phyloP scores from a whole-genome alignment of 1,140 invertebrate species.

The Drosophila teissieri region DNA sequence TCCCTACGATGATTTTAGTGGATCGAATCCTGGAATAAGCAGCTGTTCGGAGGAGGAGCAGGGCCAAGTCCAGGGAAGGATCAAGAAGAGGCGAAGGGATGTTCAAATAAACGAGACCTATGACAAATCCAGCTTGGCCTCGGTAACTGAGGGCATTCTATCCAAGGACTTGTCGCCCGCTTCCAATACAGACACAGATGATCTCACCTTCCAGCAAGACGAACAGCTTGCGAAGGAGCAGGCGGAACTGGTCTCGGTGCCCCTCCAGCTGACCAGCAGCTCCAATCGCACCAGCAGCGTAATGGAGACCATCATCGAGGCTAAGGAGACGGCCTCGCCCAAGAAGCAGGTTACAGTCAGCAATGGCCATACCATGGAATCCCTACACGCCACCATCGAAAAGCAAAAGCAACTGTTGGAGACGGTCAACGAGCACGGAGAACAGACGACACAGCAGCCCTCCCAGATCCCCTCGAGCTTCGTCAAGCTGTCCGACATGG shows the following conservation, averaged over 20 bases:
- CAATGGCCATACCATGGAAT: slow-evolving; percentile 80
- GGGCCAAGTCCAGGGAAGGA: slow-evolving; percentile 18
- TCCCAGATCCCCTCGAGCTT: slow-evolving; percentile 72
- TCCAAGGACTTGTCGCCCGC: slow-evolving; percentile 81
- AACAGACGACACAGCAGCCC: slow-evolving; percentile 34
- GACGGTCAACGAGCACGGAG: slow-evolving; percentile 76
- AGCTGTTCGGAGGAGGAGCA: slow-evolving; percentile 76
- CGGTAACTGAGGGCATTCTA: slow-evolving; percentile 76
- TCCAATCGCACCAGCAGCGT: slow-evolving; percentile 70
- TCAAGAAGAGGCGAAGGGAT: slow-evolving; percentile 74
- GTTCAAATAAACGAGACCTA: slow-evolving; percentile 82
- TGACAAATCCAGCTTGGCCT: slow-evolving; percentile 82
- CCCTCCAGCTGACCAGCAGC: slow-evolving; percentile 51
- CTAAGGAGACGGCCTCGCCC: slow-evolving; percentile 81
- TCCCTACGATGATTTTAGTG: slow-evolving; percentile 79
- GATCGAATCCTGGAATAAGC: slow-evolving; percentile 77
- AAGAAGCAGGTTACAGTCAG: slow-evolving; percentile 62
- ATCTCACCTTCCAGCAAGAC: slow-evolving; percentile 84
- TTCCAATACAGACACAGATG: slow-evolving; percentile 82
- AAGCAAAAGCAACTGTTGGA: slow-evolving; percentile 83
- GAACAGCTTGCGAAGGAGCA: slow-evolving; percentile 70
- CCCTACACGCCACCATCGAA: slow-evolving; percentile 82
- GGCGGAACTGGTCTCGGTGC: slow-evolving; percentile 36
- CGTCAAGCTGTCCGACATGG: slow-evolving; percentile 87
- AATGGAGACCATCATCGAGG: slow-evolving; percentile 84